A percentile compares a stretch with the other conserved stretches of the same genome.
Conservation (phyloP, 2,113 vertebrate genomes). For the Leucoraja erinaceus region DNA sequence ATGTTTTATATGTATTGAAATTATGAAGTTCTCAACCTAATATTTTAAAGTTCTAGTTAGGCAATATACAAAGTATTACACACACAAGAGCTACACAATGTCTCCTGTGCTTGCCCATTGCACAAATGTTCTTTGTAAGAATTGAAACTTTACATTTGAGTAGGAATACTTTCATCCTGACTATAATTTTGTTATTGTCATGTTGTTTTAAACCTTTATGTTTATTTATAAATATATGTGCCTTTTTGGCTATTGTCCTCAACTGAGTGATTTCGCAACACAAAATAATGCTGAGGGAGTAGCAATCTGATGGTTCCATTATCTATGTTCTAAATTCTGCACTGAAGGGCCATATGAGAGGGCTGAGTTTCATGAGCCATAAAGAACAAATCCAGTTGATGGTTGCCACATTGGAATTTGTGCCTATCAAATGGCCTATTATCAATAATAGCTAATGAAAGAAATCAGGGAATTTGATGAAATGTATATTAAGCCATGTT, state of each 20-base stretch:
- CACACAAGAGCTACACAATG: background rate
- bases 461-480: background rate
- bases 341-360: background rate
- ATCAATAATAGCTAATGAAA: background rate
- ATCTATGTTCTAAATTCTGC: background rate
- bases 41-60: background rate
- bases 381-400: background rate
- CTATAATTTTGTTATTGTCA: background rate
- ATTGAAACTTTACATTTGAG: background rate
- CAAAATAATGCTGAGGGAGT: background rate
- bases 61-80: background rate
- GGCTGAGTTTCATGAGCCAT: background rate
- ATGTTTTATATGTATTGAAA: background rate
- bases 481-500: background rate
- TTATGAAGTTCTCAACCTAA: background rate
- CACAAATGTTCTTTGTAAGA: background rate
- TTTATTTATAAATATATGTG: background rate
- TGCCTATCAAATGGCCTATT: background rate
- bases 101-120: background rate
- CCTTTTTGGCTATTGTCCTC: background rate
- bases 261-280: background rate
- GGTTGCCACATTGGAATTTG: background rate
- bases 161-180: background rate
- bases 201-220: background rate
- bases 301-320: background rate